Conservation (phyloP, 2,113 vertebrate species). For the Maccullochella peelii region DNA sequence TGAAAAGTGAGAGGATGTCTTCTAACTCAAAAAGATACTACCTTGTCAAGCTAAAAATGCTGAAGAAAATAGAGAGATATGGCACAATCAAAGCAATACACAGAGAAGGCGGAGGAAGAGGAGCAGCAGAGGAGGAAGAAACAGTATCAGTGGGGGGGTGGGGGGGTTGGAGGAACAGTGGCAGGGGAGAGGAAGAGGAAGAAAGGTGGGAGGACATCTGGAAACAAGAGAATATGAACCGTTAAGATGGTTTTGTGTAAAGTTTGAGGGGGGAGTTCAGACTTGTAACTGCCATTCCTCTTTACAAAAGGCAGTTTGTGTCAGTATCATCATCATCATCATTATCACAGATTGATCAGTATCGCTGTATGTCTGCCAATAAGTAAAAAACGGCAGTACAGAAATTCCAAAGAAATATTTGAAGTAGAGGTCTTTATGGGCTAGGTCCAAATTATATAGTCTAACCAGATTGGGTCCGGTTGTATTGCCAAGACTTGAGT, state of each 20-base stretch:
- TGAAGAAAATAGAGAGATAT: not conserved
- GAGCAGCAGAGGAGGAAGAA: not conserved
- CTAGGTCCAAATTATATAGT: no score
- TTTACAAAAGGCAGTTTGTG: not conserved
- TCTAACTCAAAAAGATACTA: constrained; percentile 28
- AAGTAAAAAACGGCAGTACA: not conserved
- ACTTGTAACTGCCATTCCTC: not conserved
- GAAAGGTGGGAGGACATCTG: not conserved
- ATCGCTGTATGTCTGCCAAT: no score
- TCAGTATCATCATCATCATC: not conserved
- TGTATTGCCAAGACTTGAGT: not conserved
- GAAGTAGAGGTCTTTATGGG: not conserved
- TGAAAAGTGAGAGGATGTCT: constrained; percentile 29
- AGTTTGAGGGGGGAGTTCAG: not conserved
- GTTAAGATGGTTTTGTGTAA: not conserved
- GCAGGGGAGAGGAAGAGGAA: not conserved
- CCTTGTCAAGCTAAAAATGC: constrained; percentile 19
- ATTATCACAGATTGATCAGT: not conserved
- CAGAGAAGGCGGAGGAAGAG: not conserved
- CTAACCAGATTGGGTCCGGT: not conserved
- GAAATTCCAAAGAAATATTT: not conserved
- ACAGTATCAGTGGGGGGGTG: not conserved
- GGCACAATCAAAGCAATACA: constrained; percentile 29
- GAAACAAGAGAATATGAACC: not conserved
- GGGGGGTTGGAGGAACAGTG: not conserved